These are phyloP conservation scores for Metellina segmentata DNA, from an alignment of 2,888 invertebrate genomes.

Conservation along the genomic window DNA sequence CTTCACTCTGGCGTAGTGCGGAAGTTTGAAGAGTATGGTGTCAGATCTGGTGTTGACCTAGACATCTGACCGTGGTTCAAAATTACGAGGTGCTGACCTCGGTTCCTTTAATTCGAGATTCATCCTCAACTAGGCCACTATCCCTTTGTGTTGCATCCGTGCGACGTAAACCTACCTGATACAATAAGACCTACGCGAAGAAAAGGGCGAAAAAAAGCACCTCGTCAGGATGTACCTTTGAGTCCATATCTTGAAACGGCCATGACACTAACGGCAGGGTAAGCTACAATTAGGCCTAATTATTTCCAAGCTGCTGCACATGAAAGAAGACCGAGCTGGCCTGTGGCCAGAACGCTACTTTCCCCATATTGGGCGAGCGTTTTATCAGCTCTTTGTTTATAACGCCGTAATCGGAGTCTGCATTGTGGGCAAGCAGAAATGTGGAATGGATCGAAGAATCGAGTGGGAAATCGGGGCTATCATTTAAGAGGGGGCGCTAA, in stretches of 20 bases:
- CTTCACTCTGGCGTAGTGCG: too few relatives aligned
- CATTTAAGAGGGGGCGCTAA: slow-evolving; percentile 5
- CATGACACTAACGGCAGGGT: slow-evolving; percentile 38
- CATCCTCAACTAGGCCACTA: too few relatives aligned
- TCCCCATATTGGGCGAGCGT: slow-evolving; percentile 29
- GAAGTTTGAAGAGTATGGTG: too few relatives aligned
- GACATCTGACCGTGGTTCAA: too few relatives aligned
- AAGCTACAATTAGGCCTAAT: slow-evolving; percentile 61
- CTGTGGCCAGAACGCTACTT: slow-evolving; percentile 30
- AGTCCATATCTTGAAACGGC: neutral
- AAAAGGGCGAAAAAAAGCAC: neutral
- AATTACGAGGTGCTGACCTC: too few relatives aligned
- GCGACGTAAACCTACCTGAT: too few relatives aligned
- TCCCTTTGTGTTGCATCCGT: too few relatives aligned
- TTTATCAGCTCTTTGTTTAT: slow-evolving; percentile 46
- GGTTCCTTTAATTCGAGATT: too few relatives aligned
- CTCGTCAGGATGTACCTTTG: neutral
- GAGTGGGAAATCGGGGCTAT: neutral
- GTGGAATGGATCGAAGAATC: too few relatives aligned
- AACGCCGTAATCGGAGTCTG: slow-evolving; percentile 26
- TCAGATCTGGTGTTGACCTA: too few relatives aligned
- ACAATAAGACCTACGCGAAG: neutral
- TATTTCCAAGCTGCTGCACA: slow-evolving; percentile 49
- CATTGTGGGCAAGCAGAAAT: neutral
- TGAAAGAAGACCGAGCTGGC: slow-evolving; percentile 46